Evolutionary conservation across 2,113 vertebrate genomes (phyloP).

Genomic region (Puffinus mauretanicus): DNA sequence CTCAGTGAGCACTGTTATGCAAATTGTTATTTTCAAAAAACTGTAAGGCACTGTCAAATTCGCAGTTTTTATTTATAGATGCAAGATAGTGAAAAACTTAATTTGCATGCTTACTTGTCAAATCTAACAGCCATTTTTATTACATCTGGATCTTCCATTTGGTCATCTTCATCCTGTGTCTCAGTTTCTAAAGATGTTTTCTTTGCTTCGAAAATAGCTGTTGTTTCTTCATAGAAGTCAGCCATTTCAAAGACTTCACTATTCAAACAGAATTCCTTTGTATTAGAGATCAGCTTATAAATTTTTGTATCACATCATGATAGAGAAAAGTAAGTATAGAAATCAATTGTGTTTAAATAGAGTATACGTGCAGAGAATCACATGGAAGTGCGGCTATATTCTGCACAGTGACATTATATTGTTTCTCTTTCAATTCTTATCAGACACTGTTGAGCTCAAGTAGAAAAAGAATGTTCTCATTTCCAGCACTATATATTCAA

Average conservation of each 20-base stretch:
- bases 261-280: neutral
- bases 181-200: conserved; percentile 63
- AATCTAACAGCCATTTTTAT: conserved; percentile 88
- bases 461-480: neutral
- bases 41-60: neutral
- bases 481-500: neutral
- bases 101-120: conserved; percentile 79
- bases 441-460: neutral
- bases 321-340: neutral
- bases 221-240: conserved; percentile 78
- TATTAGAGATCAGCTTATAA: neutral
- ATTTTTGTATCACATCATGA: neutral
- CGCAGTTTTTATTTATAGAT: neutral
- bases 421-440: neutral
- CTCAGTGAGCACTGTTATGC: neutral
- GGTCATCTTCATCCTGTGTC: conserved; percentile 34
- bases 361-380: neutral
- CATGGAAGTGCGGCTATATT: neutral
- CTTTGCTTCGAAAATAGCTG: conserved; percentile 65
- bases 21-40: neutral
- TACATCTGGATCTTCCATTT: conserved; percentile 76
- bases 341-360: neutral
- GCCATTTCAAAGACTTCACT: conserved; percentile 87
- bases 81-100: neutral
- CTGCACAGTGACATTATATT: neutral